A percentile compares a stretch with the other conserved stretches of the same genome.
phyloP scores from a whole-genome alignment of 1,140 invertebrate genomes.

The Zaprionus ornatus region DNA sequence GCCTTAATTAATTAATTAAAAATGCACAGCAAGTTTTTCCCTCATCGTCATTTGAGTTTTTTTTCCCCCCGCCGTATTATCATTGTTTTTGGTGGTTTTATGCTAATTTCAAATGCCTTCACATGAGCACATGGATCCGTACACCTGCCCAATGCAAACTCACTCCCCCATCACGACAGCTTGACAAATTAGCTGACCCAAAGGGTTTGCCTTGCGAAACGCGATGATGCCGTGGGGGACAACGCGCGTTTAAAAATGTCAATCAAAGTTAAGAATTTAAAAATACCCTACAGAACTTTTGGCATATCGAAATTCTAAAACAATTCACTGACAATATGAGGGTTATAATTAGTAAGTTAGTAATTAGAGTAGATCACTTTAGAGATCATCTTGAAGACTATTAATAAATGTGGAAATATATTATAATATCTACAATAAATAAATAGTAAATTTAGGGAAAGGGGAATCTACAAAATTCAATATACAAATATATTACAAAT shows the following conservation, averaged over 20 bases:
- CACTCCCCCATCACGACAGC: constrained; percentile 12
- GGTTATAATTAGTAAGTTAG: no score
- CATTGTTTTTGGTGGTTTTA: constrained; percentile 47
- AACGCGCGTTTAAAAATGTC: constrained; percentile 38
- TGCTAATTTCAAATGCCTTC: constrained; percentile 66
- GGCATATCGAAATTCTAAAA: background rate
- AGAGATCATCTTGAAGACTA: no score
- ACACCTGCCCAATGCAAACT: constrained; percentile 52
- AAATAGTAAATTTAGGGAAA: no score
- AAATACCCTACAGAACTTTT: constrained; percentile 4
- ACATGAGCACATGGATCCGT: constrained; percentile 36
- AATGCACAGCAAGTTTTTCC: constrained; percentile 60
- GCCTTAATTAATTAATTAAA: constrained; percentile 83
- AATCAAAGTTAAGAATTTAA: constrained; percentile 28
- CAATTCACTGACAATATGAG: background rate
- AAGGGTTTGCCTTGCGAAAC: constrained; percentile 24
- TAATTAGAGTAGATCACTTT: no score
- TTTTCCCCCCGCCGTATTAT: background rate
- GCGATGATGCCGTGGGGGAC: constrained; percentile 1
- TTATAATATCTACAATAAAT: no score
- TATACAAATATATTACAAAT: no score
- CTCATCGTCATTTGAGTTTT: constrained; percentile 9
- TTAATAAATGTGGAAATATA: no score
- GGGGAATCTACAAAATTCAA: no score
- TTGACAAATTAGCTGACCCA: constrained; percentile 25